Percentiles rank a stretch among this genome's conserved stretches.
phyloP scores from a whole-genome alignment of 2,888 invertebrate genomes.

The Sphaeridia pumilis region DNA sequence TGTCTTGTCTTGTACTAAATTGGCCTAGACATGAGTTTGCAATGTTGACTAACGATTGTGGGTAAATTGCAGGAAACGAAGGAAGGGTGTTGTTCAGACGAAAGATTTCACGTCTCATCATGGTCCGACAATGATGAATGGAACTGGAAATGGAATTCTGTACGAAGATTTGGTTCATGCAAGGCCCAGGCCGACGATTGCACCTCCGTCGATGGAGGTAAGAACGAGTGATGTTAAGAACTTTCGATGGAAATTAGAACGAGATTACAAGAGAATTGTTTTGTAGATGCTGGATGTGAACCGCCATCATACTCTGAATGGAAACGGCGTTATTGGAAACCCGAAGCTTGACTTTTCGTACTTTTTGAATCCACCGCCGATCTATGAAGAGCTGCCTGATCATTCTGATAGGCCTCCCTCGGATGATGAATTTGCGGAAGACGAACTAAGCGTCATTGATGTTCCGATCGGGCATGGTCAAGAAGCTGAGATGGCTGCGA shows the following conservation, averaged over 20 bases:
- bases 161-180: slow-evolving; percentile 36
- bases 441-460: slow-evolving; percentile 36
- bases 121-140: slow-evolving; percentile 35
- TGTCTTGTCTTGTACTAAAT: not conserved
- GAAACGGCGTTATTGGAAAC: slow-evolving; percentile 32
- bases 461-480: slow-evolving; percentile 31
- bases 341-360: slow-evolving; percentile 36
- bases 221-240: too few relatives aligned
- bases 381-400: slow-evolving; percentile 35
- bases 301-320: slow-evolving; percentile 28
- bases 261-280: not conserved
- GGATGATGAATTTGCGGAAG: slow-evolving; percentile 36
- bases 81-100: slow-evolving; percentile 35
- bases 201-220: slow-evolving; percentile 36
- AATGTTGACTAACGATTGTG: slow-evolving; percentile 14
- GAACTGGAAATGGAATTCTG: slow-evolving; percentile 34
- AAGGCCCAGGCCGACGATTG: slow-evolving; percentile 34
- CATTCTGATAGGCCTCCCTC: slow-evolving; percentile 32
- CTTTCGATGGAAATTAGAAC: too few relatives aligned
- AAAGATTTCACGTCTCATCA: slow-evolving; percentile 35
- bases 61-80: slow-evolving; percentile 34
- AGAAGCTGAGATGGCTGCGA: slow-evolving; percentile 19
- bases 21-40: not conserved
- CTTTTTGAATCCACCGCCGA: slow-evolving; percentile 36
- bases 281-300: slow-evolving; percentile 35